These are phyloP conservation scores for Amiota mariae DNA, from an alignment of 2,888 invertebrate genomes.

Conservation along the genomic window DNA sequence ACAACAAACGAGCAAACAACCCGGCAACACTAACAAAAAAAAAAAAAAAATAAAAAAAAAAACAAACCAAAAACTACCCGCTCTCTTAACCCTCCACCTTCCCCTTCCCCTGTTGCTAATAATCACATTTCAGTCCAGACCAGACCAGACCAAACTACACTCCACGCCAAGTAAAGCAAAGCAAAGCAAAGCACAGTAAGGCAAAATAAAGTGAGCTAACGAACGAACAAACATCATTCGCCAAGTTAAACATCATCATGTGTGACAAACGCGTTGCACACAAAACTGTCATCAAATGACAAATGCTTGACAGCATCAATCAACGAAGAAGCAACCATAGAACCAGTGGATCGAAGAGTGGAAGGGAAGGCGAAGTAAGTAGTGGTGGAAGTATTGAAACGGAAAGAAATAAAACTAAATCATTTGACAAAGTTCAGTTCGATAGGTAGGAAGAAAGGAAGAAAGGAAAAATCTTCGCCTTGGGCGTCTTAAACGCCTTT, in stretches of 20 bases:
- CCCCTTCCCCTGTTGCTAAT: too few relatives aligned
- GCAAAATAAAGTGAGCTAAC: conserved; percentile 9
- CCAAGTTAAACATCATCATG: conserved; percentile 55
- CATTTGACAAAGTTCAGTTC: conserved; percentile 39
- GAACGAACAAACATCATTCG: conserved; percentile 1
- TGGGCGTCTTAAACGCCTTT: background rate
- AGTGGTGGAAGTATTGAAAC: background rate
- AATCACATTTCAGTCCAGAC: too few relatives aligned
- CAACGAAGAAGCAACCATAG: conserved; percentile 42
- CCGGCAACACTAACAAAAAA: too few relatives aligned
- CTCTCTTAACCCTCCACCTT: too few relatives aligned
- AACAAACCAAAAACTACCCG: background rate
- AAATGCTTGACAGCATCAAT: conserved; percentile 72
- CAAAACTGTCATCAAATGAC: conserved; percentile 72
- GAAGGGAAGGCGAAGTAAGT: background rate
- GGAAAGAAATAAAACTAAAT: conserved; percentile 15
- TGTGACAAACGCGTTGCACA: conserved; percentile 69
- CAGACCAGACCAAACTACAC: too few relatives aligned
- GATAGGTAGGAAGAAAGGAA: conserved; percentile 4
- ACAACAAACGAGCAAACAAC: background rate
- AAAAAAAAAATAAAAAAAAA: too few relatives aligned
- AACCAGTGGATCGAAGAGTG: too few relatives aligned
- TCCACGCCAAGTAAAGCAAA: too few relatives aligned
- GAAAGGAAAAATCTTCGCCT: background rate
- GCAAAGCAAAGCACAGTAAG: background rate